Base-by-base conservation (phyloP, 23 tunicate species). In the Halocynthia roretzi region DNA sequence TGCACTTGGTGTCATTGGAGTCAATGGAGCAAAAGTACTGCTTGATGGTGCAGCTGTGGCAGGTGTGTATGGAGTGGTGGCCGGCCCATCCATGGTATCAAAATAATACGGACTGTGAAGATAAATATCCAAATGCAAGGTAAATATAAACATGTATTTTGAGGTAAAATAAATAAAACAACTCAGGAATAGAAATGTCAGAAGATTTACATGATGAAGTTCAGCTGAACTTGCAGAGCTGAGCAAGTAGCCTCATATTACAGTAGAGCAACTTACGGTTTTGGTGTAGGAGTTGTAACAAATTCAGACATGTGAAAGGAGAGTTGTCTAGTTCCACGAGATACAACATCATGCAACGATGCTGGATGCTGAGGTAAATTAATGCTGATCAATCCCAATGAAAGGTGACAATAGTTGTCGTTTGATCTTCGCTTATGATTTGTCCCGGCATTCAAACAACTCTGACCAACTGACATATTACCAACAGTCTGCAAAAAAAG, bases 321-420 rank as follows among this genome's bases (percentile, higher is more conserved):
- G 10, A 89, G 31, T 11, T 85, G 88, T 23, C 77, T 81, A 52
- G 96, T 51, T 12, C 96, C 87, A 55, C 96, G 82, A 19, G 88
- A 71, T 55, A 89, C 88, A 22, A 84, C 85, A 61, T 89, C 96
- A 69, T 89, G 96, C 10, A 89, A 75, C 23, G 88, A 82, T 18
- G 96, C 87, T 0, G 96, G 88, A 54, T 85, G 96, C 49, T 89
- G 96, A 7, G 96, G 82, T n/a, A 89, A 83, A 23, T 89, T 84
- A 63, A 89, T 54, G 23, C 54, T 72, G 51, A 89, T 84, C 52
- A 50, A 68, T 52, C 96, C 96, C 56, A 89, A 70, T 62, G 53
- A 62, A 80, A 84, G 71, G 49, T 75, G 23, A 62, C 84, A 67
- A 10, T 51, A 68, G 81, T 89, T 84, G 20, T 72, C 76, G 20